These are phyloP conservation scores for Hermodice carunculata DNA, from an alignment of 2,888 invertebrate genomes.

Conservation along the genomic window DNA sequence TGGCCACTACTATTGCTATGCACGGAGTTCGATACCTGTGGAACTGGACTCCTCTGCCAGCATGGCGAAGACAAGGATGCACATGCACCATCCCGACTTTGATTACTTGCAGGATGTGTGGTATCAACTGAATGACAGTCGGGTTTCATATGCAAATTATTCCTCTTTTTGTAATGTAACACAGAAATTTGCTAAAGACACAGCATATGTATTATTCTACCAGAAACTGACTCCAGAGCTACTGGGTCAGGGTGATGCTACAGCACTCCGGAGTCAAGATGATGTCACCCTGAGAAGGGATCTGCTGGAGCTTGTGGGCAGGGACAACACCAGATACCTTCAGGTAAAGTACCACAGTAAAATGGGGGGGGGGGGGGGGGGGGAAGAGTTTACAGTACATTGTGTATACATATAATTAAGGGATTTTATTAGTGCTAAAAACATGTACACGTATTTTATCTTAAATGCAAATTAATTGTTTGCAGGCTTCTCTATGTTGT, in stretches of 20 bases:
- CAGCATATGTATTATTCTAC: constrained; percentile 88
- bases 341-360: constrained; percentile 11
- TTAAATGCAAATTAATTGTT: too few species aligned
- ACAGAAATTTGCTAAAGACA: constrained; percentile 76
- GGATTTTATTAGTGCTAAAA: too few species aligned
- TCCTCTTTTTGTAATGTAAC: constrained; percentile 57
- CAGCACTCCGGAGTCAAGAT: not conserved
- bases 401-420: too few species aligned
- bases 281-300: constrained; percentile 10
- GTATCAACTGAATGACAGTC: constrained; percentile 86
- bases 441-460: too few species aligned
- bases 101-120: constrained; percentile 73
- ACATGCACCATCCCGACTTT: constrained; percentile 39
- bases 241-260: not conserved
- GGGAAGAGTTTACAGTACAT: too few species aligned
- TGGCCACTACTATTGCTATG: constrained; percentile 90
- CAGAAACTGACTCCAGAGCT: too few species aligned
- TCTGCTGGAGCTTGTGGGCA: constrained; percentile 17
- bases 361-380: not conserved
- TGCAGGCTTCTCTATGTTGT: too few species aligned
- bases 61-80: constrained; percentile 40
- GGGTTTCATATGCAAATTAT: constrained; percentile 73
- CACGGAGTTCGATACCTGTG: constrained; percentile 60
- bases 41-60: constrained; percentile 31
- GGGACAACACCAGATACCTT: constrained; percentile 20